Evolutionary conservation across 2,113 vertebrate genomes (phyloP).

Genomic region (Apteryx owenii): DNA sequence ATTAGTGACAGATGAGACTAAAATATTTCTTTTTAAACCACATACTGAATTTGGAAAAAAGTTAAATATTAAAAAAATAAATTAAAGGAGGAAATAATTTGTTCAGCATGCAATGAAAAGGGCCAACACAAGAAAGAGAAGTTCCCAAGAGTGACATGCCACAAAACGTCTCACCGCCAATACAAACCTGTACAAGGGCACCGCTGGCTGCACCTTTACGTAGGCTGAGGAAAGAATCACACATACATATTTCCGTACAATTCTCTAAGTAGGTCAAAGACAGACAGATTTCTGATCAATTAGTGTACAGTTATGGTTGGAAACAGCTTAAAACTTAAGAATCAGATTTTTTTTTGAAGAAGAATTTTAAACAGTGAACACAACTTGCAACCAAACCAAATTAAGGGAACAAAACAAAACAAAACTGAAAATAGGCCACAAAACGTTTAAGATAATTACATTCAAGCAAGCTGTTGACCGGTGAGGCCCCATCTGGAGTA

Average conservation of each 20-base stretch:
- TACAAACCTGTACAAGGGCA: not conserved
- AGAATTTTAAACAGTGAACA: not conserved
- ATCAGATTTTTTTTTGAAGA: not conserved
- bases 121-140: not conserved
- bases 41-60: not conserved
- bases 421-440: not conserved
- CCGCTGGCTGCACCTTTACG: not conserved
- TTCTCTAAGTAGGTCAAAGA: not conserved
- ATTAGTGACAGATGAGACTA: not conserved
- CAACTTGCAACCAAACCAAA: not conserved
- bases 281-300: not conserved
- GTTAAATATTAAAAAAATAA: not conserved
- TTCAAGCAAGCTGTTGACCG: not conserved
- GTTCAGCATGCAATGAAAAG: not conserved
- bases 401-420: not conserved
- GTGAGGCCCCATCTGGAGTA: too few species aligned
- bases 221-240: not conserved
- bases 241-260: not conserved
- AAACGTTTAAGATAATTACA: not conserved
- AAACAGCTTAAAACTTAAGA: not conserved
- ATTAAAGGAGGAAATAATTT: not conserved
- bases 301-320: not conserved
- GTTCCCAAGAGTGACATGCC: not conserved
- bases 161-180: rapidly evolving
- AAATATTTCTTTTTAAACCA: not conserved